These are phyloP conservation scores for Lomographa bimaculata DNA, from an alignment of 2,888 invertebrate species.

Conservation along the genomic window DNA sequence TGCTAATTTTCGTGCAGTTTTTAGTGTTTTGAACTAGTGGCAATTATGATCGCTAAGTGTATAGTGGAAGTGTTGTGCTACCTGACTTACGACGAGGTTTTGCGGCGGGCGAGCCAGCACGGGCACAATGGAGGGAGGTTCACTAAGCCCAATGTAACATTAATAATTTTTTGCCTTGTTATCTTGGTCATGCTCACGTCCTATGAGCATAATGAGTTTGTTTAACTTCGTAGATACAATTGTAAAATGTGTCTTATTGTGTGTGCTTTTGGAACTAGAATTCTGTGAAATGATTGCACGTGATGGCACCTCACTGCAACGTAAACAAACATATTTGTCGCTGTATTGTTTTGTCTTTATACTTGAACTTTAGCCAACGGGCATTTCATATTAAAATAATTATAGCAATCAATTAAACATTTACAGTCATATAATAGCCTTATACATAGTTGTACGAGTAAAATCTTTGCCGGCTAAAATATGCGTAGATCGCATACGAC, in stretches of 20 bases:
- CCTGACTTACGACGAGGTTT: conserved; percentile 49
- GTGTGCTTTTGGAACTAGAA: conserved; percentile 2
- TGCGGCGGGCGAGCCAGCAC: conserved; percentile 38
- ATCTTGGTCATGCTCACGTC: conserved; percentile 13
- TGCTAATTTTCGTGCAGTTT: conserved; percentile 31
- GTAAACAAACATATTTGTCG: no score
- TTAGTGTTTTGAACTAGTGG: conserved; percentile 6
- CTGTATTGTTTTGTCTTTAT: no score
- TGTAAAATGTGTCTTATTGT: conserved; percentile 12
- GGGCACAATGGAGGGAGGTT: conserved; percentile 28
- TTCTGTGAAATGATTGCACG: conserved; percentile 11
- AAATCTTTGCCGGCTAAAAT: no score
- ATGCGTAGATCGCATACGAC: no score
- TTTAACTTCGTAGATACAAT: conserved; percentile 7
- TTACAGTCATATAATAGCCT: no score
- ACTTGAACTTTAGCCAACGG: no score
- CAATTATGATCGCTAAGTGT: conserved; percentile 51
- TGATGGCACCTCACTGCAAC: no score
- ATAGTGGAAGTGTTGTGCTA: conserved; percentile 55
- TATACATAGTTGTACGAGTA: no score
- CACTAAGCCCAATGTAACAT: conserved; percentile 39
- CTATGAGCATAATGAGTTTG: conserved; percentile 10
- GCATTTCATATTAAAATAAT: no score
- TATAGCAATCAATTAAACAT: no score
- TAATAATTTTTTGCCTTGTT: conserved; percentile 29